phyloP scores from a whole-genome alignment of 2,113 vertebrate genomes.

The Pterocles burchelli region DNA sequence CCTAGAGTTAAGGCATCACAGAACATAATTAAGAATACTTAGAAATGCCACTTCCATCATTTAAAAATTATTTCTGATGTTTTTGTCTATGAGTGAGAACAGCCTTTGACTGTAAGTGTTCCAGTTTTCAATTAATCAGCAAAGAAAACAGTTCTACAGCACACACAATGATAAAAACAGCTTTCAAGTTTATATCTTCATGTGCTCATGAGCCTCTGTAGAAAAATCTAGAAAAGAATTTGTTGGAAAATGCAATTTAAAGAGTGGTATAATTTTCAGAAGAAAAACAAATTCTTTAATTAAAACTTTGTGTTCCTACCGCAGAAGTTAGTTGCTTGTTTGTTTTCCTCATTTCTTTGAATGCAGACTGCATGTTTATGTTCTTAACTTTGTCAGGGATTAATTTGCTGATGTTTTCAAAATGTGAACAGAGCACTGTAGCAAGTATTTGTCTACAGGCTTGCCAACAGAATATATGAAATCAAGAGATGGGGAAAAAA shows the following conservation, averaged over 20 bases:
- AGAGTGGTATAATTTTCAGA: neutral
- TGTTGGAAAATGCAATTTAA: neutral
- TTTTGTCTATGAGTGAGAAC: neutral
- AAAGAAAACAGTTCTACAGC: neutral
- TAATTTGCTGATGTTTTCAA: constrained; percentile 17
- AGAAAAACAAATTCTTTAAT: neutral
- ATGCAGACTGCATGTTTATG: neutral
- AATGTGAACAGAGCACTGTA: neutral
- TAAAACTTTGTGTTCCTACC: neutral
- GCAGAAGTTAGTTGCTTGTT: neutral
- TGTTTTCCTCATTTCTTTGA: neutral
- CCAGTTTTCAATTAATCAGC: neutral
- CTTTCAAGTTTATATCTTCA: neutral
- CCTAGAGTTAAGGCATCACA: neutral
- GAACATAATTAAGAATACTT: neutral
- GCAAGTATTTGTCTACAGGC: neutral
- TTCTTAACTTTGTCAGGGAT: neutral
- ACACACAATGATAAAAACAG: neutral
- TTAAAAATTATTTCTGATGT: neutral
- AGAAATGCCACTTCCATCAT: neutral
- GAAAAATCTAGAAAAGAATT: neutral
- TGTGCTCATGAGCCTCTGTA: neutral
- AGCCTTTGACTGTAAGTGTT: neutral
- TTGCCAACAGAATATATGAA: neutral
- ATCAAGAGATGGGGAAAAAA: neutral